Evolutionary conservation across 2,797 vertebrate genomes (phyloP).

Genomic region (Sternarchorhynchus goeldii): DNA sequence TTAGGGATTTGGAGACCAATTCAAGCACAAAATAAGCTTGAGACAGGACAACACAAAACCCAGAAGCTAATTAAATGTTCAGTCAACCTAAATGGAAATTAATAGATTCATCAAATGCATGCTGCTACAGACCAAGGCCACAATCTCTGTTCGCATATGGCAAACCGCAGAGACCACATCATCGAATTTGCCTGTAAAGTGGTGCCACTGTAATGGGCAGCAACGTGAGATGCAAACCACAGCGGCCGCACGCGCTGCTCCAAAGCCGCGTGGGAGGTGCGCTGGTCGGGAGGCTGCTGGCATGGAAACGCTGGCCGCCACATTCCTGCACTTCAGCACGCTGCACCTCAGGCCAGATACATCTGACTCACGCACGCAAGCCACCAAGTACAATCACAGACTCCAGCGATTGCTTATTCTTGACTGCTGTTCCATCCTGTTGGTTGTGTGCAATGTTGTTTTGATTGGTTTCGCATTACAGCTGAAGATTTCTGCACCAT

Average conservation of each 20-base stretch:
- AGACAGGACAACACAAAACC: background rate
- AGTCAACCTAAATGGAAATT: background rate
- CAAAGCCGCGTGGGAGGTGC: background rate
- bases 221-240: constrained; percentile 20
- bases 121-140: background rate
- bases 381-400: background rate
- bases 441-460: background rate
- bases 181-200: background rate
- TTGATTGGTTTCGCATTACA: no score
- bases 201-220: background rate
- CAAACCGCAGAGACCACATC: constrained; percentile 2
- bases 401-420: background rate
- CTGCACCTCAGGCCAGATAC: background rate
- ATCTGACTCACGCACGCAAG: background rate
- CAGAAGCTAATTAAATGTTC: background rate
- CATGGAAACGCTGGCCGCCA: background rate
- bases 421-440: no score
- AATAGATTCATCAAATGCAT: constrained; percentile 23
- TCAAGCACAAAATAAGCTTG: background rate
- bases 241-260: background rate
- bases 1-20: background rate
- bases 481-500: no score
- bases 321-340: background rate
- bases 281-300: background rate
- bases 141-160: background rate